Evolutionary conservation across 2,888 invertebrate genomes (phyloP), one percentile per base, ranked within the genome.

Genomic region (Noctua pronuba): DNA sequence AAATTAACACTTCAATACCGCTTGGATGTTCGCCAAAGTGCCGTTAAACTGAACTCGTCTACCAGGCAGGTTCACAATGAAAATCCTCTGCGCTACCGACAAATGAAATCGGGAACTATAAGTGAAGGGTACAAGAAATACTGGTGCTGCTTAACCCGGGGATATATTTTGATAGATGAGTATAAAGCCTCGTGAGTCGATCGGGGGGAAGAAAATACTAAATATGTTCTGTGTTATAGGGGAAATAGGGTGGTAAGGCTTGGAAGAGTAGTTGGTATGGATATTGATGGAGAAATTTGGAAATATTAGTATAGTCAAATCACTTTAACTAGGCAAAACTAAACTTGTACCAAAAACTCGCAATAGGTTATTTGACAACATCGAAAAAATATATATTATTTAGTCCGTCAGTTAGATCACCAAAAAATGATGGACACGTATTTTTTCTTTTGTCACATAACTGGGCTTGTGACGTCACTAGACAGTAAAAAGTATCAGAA

Each of bases 71-170:
- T 82, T 84, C 62, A 86, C 83, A 75, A 77, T 69, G 79, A 80
- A 87, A 79, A 78, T 87, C 75, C 72, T 74, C 52, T 65, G 62
- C 70, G 31, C 49, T 66, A 38, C 79, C 71, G 80, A 89, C 90
- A 90, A 89, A 91, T 90, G 90, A 88, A 91, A 90, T 88, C 79
- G 84, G 86, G 72, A 88, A 89, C 80, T 86, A 86, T 79, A 84
- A 86, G 86, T 86, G 91, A 90, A 88, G 73, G 58, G 24, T 64
- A 46, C 49, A 65, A 73, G 73, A 75, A 52, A 71, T 24, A 80
- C 72, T 80, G 35, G 77, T 0, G 70, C 46, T 70, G 38, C 58
- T 52, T 75, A 80, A 55, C 73, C 71, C 73, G 49, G n/a, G 76
- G 81, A 87, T 84, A 70, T 79, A 73, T 67, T 84, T 86, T 89